Evolutionary conservation across 2,888 invertebrate species (phyloP), one percentile per base, ranked within the genome.

Genomic region (Chloromyia formosa): DNA sequence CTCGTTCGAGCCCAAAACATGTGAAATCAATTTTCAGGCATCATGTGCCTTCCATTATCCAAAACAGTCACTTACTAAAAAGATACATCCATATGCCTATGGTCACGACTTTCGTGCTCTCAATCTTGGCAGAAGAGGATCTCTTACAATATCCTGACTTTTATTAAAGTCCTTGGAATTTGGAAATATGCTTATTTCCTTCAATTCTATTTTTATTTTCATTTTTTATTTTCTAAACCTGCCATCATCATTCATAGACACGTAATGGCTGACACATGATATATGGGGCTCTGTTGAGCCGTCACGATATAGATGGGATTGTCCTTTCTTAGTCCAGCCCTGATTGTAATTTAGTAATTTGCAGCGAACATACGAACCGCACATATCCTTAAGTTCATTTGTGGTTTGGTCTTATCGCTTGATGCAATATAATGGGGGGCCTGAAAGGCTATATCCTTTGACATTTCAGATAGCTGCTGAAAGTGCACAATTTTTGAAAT

Each of bases 401-500:
- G 42, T 18, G 10, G 62, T n/a, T 35, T 7, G 27, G 7, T 35
- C 68, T 69, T 54, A 69, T 69, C 54, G 54, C 35, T 35, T n/a
- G 49, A 40, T 35, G 58, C 18, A 35, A 42, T 71, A 53, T 56
- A 66, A 40, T 71, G 58, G 40, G 35, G 20, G 27, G 2, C 27
- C n/a, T 58, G 9, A 56, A 40, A 35, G 56, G 58, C n/a, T 18
- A 42, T 56, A 58, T 71, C 71, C 27, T 42, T 58, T 16, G 14
- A 18, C 56, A 20, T 58, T 71, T 71, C 20, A 40, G 56, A 56
- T 40, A 56, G 42, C 18, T 10, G 71, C 58, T 71, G 71, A 71
- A 40, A 56, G 42, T 71, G 71, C 71, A 71, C 16, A 58, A 56
- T 71, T 56, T 35, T 71, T 40, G 58, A 71, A 71, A 22, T 35